phyloP scores from a whole-genome alignment of 2,113 vertebrate genomes.

The Epinephelus lanceolatus region DNA sequence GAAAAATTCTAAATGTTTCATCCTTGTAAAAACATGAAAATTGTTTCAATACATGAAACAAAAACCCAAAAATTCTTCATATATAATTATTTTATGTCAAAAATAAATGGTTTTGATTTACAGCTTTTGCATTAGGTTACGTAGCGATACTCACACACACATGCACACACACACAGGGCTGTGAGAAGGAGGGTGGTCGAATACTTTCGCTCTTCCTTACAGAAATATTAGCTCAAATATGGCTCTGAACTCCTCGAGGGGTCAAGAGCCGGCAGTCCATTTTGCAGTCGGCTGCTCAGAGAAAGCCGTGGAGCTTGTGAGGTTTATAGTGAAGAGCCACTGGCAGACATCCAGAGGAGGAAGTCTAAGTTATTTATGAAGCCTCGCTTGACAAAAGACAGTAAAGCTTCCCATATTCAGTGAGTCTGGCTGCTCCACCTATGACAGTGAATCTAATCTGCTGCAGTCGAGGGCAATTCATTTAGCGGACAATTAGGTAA shows the following conservation, averaged over 20 bases:
- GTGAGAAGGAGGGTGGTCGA: conserved; percentile 84
- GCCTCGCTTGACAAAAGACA: conserved; percentile 70
- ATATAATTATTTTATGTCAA: background rate
- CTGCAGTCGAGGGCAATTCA: conserved; percentile 44
- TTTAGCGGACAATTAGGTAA: conserved; percentile 1
- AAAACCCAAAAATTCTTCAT: background rate
- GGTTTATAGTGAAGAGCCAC: conserved; percentile 51
- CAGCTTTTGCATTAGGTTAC: too few species aligned
- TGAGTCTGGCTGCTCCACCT: conserved; percentile 21
- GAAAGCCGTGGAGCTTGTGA: conserved; percentile 26
- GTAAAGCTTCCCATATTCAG: conserved; percentile 64
- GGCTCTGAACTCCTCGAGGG: conserved; percentile 80
- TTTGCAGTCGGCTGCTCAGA: conserved; percentile 73
- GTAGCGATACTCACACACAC: background rate
- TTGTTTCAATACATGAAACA: background rate
- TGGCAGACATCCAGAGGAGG: conserved; percentile 72
- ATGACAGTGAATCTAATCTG: conserved; percentile 47
- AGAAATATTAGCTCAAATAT: conserved; percentile 83
- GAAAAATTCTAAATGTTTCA: too few species aligned
- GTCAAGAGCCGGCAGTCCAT: conserved; percentile 83
- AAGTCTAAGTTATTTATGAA: conserved; percentile 76
- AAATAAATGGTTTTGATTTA: too few species aligned
- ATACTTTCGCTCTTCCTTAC: conserved; percentile 73
- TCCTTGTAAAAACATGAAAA: background rate
- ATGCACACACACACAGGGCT: conserved; percentile 18